Conservation (phyloP, 2,113 vertebrate species). For the Glaucomys volans region DNA sequence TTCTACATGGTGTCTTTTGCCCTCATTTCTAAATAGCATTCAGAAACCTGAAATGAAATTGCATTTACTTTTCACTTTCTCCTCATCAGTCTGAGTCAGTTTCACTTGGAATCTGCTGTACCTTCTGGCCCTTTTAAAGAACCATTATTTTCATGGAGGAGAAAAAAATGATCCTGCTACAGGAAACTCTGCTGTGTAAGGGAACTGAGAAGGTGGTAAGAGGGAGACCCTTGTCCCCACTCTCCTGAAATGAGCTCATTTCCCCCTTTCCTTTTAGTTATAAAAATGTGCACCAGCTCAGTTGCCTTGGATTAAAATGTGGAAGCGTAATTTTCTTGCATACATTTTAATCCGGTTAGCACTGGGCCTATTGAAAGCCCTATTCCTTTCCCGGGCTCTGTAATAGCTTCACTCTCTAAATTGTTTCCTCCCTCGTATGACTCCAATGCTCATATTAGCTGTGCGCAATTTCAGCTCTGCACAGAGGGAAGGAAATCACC, state of each 20-base stretch:
- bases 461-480: background rate
- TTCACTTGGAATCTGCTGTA: slow-evolving; percentile 10
- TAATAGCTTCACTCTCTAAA: background rate
- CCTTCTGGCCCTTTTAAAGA: slow-evolving; percentile 51
- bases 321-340: background rate
- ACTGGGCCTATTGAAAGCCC: background rate
- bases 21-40: slow-evolving; percentile 61
- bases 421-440: background rate
- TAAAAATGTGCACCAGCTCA: background rate
- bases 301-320: background rate
- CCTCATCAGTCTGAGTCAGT: slow-evolving; percentile 27
- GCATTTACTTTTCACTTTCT: slow-evolving; percentile 27
- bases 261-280: background rate
- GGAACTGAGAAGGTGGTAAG: background rate
- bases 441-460: background rate
- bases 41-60: slow-evolving; percentile 51
- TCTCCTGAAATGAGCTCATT: background rate
- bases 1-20: background rate
- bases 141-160: background rate
- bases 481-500: slow-evolving; percentile 51
- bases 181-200: background rate
- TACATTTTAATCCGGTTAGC: slow-evolving; percentile 34
- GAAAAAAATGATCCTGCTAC: background rate
- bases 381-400: background rate
- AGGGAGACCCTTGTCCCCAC: background rate